These are phyloP conservation scores for Diorhabda elongata DNA, from an alignment of 1,140 invertebrate genomes.

Conservation along the genomic window DNA sequence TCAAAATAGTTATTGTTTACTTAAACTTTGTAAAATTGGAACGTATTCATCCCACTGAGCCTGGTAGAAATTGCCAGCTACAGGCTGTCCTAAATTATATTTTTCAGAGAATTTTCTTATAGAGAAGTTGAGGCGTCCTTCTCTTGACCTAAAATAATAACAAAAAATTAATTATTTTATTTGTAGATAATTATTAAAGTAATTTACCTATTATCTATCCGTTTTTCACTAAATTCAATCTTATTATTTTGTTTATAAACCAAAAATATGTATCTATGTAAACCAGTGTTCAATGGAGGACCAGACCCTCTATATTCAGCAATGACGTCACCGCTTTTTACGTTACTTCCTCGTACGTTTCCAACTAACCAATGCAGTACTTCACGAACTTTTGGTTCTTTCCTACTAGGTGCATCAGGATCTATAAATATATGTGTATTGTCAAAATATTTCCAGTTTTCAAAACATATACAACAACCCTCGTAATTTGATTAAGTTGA, in stretches of 20 bases:
- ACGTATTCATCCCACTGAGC: conserved; percentile 91
- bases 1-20: no score
- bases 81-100: conserved; percentile 74
- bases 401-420: conserved; percentile 84
- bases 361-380: conserved; percentile 91
- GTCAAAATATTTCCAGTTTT: no score
- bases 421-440: conserved; percentile 39
- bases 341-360: conserved; percentile 78
- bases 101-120: conserved; percentile 79
- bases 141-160: conserved; percentile 53
- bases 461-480: no score
- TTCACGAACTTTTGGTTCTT: conserved; percentile 71
- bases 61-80: conserved; percentile 88
- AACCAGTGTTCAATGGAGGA: conserved; percentile 72
- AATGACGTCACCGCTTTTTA: conserved; percentile 63
- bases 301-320: conserved; percentile 81
- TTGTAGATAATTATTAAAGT: no score
- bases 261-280: conserved; percentile 90
- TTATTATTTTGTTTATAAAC: conserved; percentile 78
- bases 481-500: no score
- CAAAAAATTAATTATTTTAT: not conserved
- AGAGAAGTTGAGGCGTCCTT: conserved; percentile 73
- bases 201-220: conserved; percentile 48
- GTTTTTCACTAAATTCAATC: conserved; percentile 65
- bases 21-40: conserved; percentile 57